These are phyloP conservation scores for Trialeurodes vaporariorum DNA, from an alignment of 1,140 invertebrate species.

Conservation along the genomic window DNA sequence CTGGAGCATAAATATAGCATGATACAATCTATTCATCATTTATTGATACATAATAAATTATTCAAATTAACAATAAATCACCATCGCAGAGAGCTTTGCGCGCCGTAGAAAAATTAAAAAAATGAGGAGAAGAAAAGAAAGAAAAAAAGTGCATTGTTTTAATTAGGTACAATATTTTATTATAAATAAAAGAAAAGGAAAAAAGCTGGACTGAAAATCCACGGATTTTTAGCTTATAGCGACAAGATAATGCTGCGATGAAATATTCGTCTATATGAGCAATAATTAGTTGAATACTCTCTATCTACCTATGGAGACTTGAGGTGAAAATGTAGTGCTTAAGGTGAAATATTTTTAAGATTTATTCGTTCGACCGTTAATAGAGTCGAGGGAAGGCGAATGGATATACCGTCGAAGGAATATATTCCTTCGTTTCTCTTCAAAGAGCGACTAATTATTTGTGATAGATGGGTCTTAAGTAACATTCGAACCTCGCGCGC, in stretches of 20 bases:
- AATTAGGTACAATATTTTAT: not conserved
- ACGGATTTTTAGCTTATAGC: not conserved
- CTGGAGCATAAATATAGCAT: not conserved
- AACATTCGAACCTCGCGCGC: no score
- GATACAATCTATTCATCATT: not conserved
- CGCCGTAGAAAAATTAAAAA: no score
- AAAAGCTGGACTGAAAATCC: not conserved
- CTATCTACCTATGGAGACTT: no score
- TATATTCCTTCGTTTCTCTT: no score
- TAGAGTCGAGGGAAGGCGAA: not conserved
- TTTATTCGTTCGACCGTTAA: not conserved
- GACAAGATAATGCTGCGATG: not conserved
- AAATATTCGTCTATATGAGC: not conserved
- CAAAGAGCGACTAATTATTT: not conserved
- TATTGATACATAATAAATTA: conserved; percentile 1
- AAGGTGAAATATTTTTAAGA: not conserved
- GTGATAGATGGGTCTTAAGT: not conserved
- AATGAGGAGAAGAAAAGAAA: no score
- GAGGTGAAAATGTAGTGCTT: not conserved
- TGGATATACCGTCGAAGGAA: no score
- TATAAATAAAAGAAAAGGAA: no score
- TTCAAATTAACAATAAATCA: not conserved
- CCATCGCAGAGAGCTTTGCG: not conserved
- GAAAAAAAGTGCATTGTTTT: not conserved
- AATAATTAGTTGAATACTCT: not conserved